Percentiles rank a stretch among this genome's conserved stretches.
phyloP scores from a whole-genome alignment of 2,888 invertebrate genomes.

The Hemicrepidius hirtus region DNA sequence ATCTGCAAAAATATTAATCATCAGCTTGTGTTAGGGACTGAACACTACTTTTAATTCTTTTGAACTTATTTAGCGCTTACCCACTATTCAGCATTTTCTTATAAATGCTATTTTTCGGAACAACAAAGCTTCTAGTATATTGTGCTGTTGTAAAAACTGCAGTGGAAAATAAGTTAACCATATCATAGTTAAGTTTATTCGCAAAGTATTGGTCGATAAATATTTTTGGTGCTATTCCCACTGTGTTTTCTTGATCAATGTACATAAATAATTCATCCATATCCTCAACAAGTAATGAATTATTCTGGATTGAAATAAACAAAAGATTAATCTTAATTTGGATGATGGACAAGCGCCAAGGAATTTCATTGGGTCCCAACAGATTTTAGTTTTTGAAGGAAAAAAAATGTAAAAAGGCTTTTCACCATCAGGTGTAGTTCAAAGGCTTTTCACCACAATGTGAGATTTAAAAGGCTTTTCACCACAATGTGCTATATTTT shows the following conservation, averaged over 20 bases:
- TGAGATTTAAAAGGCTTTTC: no score
- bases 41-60: no score
- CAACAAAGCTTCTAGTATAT: conserved; percentile 43
- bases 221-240: conserved; percentile 61
- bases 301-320: conserved; percentile 25
- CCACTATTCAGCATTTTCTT: conserved; percentile 57
- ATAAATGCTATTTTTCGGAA: conserved; percentile 54
- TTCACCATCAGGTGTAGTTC: no score
- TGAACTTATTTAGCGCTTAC: conserved; percentile 53
- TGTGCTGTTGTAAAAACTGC: conserved; percentile 50
- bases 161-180: conserved; percentile 47
- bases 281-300: conserved; percentile 30
- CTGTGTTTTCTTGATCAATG: conserved; percentile 57
- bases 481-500: no score
- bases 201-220: conserved; percentile 57
- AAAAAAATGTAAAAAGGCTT: no score
- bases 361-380: no score
- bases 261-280: conserved; percentile 57
- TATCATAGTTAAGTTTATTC: conserved; percentile 46
- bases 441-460: no score
- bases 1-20: conserved; percentile 24
- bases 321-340: no score
- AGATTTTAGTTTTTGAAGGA: no score
- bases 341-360: no score
- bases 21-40: no score